Evolutionary conservation across 2,797 vertebrate genomes (phyloP).

Genomic region (Labroides dimidiatus): DNA sequence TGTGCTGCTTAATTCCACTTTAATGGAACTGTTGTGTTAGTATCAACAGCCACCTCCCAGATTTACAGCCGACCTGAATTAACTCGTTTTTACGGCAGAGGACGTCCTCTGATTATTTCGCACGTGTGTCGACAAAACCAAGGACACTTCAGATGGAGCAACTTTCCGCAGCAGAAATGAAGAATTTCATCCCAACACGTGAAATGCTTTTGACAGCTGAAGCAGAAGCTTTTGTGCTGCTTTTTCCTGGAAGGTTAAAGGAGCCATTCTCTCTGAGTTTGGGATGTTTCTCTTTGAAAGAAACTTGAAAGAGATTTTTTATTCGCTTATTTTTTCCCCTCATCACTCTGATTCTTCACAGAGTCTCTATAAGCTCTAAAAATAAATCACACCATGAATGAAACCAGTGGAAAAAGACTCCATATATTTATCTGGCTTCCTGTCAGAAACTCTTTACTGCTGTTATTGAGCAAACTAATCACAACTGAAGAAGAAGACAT

Average conservation of each 20-base stretch:
- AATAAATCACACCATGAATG: neutral
- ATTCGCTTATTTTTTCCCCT: neutral
- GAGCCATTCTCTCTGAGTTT: neutral
- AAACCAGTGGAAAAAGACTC: neutral
- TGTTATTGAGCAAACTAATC: too few relatives aligned
- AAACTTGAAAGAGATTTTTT: constrained; percentile 7
- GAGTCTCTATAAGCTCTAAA: neutral
- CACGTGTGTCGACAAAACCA: constrained; percentile 13
- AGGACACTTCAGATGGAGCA: constrained; percentile 21
- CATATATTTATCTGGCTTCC: neutral
- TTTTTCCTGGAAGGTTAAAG: constrained; percentile 4
- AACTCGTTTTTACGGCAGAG: constrained; percentile 78
- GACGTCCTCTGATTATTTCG: constrained; percentile 75
- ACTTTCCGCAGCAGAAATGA: neutral
- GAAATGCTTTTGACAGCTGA: neutral
- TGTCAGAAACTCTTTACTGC: neutral
- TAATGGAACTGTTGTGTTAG: constrained; percentile 82
- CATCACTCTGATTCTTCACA: neutral
- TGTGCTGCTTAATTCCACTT: constrained; percentile 84
- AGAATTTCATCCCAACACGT: neutral
- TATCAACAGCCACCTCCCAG: constrained; percentile 73
- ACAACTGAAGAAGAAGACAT: too few relatives aligned
- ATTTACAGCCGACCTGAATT: constrained; percentile 77
- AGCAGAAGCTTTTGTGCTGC: neutral
- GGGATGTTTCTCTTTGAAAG: neutral